A percentile compares a stretch with the other conserved stretches of the same genome.
Conservation (phyloP, 2,797 vertebrate genomes). For the Periophthalmus magnuspinnatus region DNA sequence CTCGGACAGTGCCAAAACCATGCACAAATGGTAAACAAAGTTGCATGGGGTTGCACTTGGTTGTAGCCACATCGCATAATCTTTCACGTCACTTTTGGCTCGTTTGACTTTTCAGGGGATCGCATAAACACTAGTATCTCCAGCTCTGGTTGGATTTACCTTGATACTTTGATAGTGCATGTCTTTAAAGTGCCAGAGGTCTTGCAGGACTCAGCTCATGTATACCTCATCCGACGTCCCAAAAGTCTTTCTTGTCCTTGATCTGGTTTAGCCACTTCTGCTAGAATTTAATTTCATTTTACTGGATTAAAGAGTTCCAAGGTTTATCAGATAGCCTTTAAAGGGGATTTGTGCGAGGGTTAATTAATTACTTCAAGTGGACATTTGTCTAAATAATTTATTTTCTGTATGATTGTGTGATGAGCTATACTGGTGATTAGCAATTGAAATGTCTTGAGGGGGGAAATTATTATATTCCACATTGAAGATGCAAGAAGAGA, state of each 20-base stretch:
- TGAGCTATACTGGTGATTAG: slow-evolving; percentile 73
- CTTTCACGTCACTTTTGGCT: slow-evolving; percentile 39
- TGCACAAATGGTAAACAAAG: slow-evolving; percentile 60
- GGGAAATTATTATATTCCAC: slow-evolving; percentile 60
- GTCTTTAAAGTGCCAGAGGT: slow-evolving; percentile 45
- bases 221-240: slow-evolving; percentile 41
- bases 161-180: slow-evolving; percentile 12
- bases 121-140: not conserved
- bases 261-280: slow-evolving; percentile 61
- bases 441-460: slow-evolving; percentile 75
- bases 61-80: slow-evolving; percentile 39
- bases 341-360: slow-evolving; percentile 65
- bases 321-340: slow-evolving; percentile 69
- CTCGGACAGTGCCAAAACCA: slow-evolving; percentile 43
- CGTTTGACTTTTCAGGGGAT: slow-evolving; percentile 13
- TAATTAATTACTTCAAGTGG: slow-evolving; percentile 71
- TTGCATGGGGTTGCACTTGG: slow-evolving; percentile 56
- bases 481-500: slow-evolving; percentile 46
- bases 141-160: slow-evolving; percentile 2
- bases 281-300: slow-evolving; percentile 71
- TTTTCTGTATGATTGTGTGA: slow-evolving; percentile 69
- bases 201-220: slow-evolving; percentile 59
- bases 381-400: slow-evolving; percentile 79
- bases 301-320: slow-evolving; percentile 71
- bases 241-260: slow-evolving; percentile 64